Evolutionary conservation across 2,797 vertebrate genomes (phyloP), one percentile per base, ranked within the genome.

Genomic region (Gymnoscopelus braueri): DNA sequence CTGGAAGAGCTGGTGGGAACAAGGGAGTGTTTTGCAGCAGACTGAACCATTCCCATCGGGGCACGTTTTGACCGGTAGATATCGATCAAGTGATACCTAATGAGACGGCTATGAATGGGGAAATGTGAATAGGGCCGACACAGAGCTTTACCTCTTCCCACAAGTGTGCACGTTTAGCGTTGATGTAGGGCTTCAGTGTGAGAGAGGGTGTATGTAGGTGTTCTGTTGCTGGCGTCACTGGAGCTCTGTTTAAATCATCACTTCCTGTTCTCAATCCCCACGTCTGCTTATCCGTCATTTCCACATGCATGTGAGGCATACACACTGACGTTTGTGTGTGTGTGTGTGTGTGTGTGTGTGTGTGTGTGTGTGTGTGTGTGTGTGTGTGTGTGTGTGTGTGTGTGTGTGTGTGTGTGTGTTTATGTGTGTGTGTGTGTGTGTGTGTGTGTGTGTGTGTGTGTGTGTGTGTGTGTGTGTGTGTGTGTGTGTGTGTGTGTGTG

Each of bases 251-350:
- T 93, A 91, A 92, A 92, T 78, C 86, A 90, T 90, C 79, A 87
- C 91, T 93, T 92, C 91, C 90, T 93, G 91, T 79, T 90, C 89
- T 85, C 85, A 87, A 87, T 90, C 88, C 80, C 79, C 74, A 77
- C 48, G 73, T 91, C 88, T 90, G 86, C 89, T 86, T 90, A 92
- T 88, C 87, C 88, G 87, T 92, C 86, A 88, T 87, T 88, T 87
- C 83, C 83, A 44, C 26, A 3, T 10, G 39, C 39, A 44, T 7
- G 39, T 44, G 39, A 44, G 39, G 44, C 13, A 19, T 39, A 5
- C 39, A 39, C 60, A 72, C 67, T 66, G 55, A 69, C 48, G 15
- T 23, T 10, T 1, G 48, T 32, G 61, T 63, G 61, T 60, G 59
- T 67, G 53, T 60, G 66, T 35, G 24, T 15, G 79, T 80, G 83